A percentile compares a stretch with the other conserved stretches of the same genome.
phyloP scores from a whole-genome alignment of 2,888 invertebrate species.

The Isotomurus palustris region DNA sequence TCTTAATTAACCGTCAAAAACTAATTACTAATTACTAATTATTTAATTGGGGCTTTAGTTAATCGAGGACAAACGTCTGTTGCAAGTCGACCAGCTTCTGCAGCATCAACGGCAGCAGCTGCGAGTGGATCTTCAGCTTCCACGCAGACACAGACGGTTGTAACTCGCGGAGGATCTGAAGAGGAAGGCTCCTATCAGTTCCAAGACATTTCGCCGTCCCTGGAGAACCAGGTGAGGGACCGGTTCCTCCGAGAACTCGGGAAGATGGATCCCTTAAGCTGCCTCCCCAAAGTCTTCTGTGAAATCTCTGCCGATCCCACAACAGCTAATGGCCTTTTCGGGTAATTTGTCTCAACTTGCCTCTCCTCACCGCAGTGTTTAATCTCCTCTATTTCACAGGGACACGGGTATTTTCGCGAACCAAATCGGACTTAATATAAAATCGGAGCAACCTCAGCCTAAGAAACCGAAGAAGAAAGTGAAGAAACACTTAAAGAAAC shows the following conservation, averaged over 20 bases:
- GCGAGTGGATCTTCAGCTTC: background rate
- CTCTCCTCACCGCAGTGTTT: too few relatives aligned
- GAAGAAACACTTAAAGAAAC: background rate
- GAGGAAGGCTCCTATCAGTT: background rate
- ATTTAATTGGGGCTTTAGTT: background rate
- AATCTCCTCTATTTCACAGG: too few relatives aligned
- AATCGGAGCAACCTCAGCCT: too few relatives aligned
- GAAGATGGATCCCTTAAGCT: slow-evolving; percentile 33
- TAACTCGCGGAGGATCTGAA: background rate
- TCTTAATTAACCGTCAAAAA: background rate
- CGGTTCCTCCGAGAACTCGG: slow-evolving; percentile 28
- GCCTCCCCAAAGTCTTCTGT: slow-evolving; percentile 37
- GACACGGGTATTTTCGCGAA: too few relatives aligned
- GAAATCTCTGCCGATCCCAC: slow-evolving; percentile 30
- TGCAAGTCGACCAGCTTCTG: background rate
- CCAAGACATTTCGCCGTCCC: slow-evolving; percentile 6
- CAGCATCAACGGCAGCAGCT: background rate
- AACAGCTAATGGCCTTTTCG: slow-evolving; percentile 4
- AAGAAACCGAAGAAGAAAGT: background rate
- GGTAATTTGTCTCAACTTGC: too few relatives aligned
- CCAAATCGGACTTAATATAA: too few relatives aligned
- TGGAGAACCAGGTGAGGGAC: slow-evolving; percentile 28
- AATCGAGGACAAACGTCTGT: background rate
- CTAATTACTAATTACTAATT: background rate
- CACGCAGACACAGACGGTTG: background rate